Conservation (phyloP, 2,888 invertebrate species). For the Caenorhabditis angaria region DNA sequence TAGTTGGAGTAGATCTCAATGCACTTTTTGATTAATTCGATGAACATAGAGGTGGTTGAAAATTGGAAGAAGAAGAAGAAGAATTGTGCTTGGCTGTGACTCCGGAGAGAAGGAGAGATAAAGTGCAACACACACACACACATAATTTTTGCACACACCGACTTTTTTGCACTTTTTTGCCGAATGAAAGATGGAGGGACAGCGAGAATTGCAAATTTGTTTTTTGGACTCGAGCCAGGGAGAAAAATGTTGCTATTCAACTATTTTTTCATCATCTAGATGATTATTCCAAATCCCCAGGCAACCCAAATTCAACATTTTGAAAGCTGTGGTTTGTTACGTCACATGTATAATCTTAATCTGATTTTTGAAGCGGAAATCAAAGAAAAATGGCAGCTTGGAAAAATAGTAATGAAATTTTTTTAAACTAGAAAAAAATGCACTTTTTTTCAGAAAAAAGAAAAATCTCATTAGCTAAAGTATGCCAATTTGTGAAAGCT, state of each 20-base stretch:
- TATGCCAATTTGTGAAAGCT: too few relatives aligned
- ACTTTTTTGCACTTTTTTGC: background rate
- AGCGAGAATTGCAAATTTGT: too few relatives aligned
- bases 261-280: too few relatives aligned
- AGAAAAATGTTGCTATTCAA: background rate
- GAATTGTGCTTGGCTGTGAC: background rate
- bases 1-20: too few relatives aligned
- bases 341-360: too few relatives aligned
- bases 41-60: background rate
- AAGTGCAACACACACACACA: slow-evolving; percentile 1
- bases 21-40: background rate
- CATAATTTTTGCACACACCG: background rate
- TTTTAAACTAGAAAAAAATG: background rate
- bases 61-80: background rate
- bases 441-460: background rate
- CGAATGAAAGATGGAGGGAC: background rate
- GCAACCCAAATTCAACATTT: too few relatives aligned
- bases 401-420: too few relatives aligned
- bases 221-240: background rate
- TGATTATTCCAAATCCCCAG: too few relatives aligned
- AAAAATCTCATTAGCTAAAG: background rate
- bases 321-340: background rate
- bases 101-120: too few relatives aligned
- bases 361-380: background rate
- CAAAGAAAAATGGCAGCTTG: too few relatives aligned